Base-by-base conservation (phyloP, 2,888 invertebrate species). In the Caenorhabditis doughertyi region DNA sequence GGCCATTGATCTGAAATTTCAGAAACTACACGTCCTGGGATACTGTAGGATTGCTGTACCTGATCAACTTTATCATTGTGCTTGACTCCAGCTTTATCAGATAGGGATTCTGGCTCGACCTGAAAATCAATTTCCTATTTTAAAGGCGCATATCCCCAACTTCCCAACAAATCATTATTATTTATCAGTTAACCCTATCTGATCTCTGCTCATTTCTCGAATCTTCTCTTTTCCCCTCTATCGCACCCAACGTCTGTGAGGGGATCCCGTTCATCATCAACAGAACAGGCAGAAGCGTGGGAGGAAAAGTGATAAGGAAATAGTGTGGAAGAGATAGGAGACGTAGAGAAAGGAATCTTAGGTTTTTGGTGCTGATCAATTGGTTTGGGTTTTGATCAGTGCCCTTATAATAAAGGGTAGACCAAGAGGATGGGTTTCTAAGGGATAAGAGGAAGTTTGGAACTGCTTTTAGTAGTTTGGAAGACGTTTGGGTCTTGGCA, bases 41-140 rank as follows among this genome's bases (percentile, higher is more conserved):
- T 70, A 29, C n/a, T 13, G 62, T 39, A 58, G 55, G 32, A 7
- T 35, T 72, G 51, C 42, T 0, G 55, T 71, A 83, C 85, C 76
- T 73, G 72, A 42, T 85, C 81, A 21, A 85, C 84, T 51, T 81
- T 81, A 44, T 87, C 87, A 65, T 77, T 84, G 47, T 82, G 64
- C 53, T 83, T 72, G 8, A 89, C 82, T 1, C 89, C 89, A 47
- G 89, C 89, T 62, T 89, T 89, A 35, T 89, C 89, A 3, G 89
- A 89, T 25, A 89, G 86, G 3, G 86, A 86, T 18, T 88, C 89
- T 9, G 70, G 35, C 35, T 89, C 88, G 25, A 89, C 82, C 89
- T 89, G 79, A 18, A 85, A 74, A 47, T n/a, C 11, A 4, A 53
- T 3, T 27, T 16, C 16, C 13, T 2, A 21, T 23, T 56, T n/a